Conservation (phyloP, 2,888 invertebrate genomes). For the Pelosia muscerda region DNA sequence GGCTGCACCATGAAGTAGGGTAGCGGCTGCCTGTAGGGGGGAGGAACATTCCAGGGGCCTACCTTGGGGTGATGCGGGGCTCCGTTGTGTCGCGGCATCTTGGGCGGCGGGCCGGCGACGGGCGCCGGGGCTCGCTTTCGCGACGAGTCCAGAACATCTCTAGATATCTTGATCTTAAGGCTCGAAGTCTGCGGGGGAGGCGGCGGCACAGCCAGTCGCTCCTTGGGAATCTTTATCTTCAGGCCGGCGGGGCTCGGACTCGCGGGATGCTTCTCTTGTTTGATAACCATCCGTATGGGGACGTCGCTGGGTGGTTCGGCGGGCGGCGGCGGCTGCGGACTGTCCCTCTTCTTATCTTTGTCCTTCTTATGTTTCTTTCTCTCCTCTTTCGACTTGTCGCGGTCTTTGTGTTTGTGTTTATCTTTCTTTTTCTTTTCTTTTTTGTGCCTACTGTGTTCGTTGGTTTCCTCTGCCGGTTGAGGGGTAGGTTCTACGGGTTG, state of each 20-base stretch:
- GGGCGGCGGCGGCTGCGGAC: constrained; percentile 53
- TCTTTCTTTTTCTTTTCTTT: constrained; percentile 93
- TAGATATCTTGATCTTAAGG: constrained; percentile 93
- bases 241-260: constrained; percentile 87
- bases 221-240: constrained; percentile 94
- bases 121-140: constrained; percentile 62
- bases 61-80: constrained; percentile 76
- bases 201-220: constrained; percentile 88
- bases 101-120: constrained; percentile 65
- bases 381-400: constrained; percentile 90
- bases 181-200: constrained; percentile 80
- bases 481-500: constrained; percentile 42
- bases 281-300: constrained; percentile 77
- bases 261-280: constrained; percentile 74
- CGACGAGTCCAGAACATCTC: constrained; percentile 89
- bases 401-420: constrained; percentile 93
- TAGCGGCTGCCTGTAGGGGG: constrained; percentile 67
- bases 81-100: constrained; percentile 77
- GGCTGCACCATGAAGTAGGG: constrained; percentile 80
- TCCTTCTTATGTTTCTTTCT: constrained; percentile 91
- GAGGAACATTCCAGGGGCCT: constrained; percentile 76
- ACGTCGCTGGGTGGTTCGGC: constrained; percentile 61
- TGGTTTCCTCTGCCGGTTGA: constrained; percentile 55
- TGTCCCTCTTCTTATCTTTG: constrained; percentile 79
- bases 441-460: constrained; percentile 77